Conservation (phyloP, 2,888 invertebrate genomes). For the Ophioninae sp. region DNA sequence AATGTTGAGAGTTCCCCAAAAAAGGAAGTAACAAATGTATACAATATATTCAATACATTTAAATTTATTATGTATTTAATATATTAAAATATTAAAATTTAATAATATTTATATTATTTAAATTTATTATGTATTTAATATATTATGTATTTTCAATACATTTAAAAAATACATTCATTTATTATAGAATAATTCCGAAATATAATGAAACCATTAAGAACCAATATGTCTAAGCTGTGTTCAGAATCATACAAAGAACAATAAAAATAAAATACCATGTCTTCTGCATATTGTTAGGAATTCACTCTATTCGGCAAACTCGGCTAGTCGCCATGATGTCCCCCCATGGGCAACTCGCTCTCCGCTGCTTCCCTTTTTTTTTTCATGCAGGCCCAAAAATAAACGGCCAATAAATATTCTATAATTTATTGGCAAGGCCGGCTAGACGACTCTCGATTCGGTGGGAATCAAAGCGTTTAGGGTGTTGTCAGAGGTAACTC, state of each 20-base stretch:
- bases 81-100: no score
- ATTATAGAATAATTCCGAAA: neutral
- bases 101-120: no score
- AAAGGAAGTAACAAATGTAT: no score
- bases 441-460: conserved; percentile 67
- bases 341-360: conserved; percentile 49
- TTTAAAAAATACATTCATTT: no score
- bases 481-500: conserved; percentile 71
- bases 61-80: neutral
- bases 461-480: conserved; percentile 78
- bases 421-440: conserved; percentile 75
- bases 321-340: conserved; percentile 3
- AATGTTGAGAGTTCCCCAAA: no score
- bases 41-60: no score
- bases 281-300: neutral
- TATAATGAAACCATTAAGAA: neutral
- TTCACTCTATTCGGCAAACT: conserved; percentile 28
- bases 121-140: no score
- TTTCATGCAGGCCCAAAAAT: conserved; percentile 48
- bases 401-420: conserved; percentile 76
- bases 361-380: conserved; percentile 14
- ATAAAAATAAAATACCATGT: no score
- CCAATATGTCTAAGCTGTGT: no score
- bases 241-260: no score
- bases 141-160: no score